Evolutionary conservation across 2,797 vertebrate genomes (phyloP).

Genomic region (Poeciliopsis gracilis): DNA sequence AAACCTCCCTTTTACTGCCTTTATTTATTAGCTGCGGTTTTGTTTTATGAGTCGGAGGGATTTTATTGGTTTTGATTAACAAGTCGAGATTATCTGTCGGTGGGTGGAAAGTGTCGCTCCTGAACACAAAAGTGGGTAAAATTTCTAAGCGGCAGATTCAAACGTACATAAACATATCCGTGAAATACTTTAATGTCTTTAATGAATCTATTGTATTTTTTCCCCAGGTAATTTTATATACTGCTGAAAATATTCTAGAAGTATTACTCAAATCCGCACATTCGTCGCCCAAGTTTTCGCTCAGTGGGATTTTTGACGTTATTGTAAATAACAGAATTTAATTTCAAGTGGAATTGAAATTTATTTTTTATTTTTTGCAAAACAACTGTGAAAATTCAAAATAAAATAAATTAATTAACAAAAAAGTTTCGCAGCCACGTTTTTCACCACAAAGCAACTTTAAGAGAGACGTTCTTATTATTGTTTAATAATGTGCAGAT

Average conservation of each 20-base stretch:
- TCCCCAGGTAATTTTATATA: not conserved
- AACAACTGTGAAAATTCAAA: not conserved
- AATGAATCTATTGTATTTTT: not conserved
- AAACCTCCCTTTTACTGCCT: not conserved
- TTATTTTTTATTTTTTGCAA: not conserved
- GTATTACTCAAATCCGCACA: not conserved
- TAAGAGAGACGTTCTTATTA: not conserved
- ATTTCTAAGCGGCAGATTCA: not conserved
- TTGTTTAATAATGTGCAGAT: not conserved
- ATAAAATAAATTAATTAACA: too few species aligned
- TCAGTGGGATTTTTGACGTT: not conserved
- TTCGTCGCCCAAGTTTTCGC: not conserved
- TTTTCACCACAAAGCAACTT: too few species aligned
- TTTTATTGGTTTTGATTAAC: conserved; percentile 5
- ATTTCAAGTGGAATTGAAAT: not conserved
- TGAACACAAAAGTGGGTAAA: not conserved
- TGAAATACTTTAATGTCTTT: not conserved
- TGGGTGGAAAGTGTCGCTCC: not conserved
- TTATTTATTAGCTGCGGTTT: not conserved
- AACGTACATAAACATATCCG: too few species aligned
- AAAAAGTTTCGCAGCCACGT: not conserved
- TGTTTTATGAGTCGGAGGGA: not conserved
- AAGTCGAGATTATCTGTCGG: not conserved
- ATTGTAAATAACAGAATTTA: not conserved
- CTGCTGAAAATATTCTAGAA: not conserved